Percentiles rank a stretch among this genome's conserved stretches.
phyloP scores from a whole-genome alignment of 2,888 invertebrate species.

The Galerucella calmariensis region DNA sequence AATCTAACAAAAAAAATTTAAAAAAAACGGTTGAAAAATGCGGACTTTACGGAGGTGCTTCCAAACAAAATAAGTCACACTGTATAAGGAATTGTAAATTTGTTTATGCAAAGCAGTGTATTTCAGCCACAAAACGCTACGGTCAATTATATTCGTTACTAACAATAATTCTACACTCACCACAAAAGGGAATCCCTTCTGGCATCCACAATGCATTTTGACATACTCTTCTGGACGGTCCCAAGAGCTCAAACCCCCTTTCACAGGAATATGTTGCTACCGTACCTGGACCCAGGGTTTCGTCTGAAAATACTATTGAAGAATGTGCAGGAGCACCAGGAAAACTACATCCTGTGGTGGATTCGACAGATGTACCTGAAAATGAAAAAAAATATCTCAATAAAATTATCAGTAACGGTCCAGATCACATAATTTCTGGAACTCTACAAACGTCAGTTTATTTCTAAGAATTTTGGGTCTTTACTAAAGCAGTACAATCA shows the following conservation, averaged over 20 bases:
- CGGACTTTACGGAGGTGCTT: too few relatives aligned
- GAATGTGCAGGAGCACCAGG: conserved; percentile 93
- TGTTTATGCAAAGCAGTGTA: neutral
- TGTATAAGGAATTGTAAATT: conserved; percentile 1
- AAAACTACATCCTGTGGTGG: conserved; percentile 74
- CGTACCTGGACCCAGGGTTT: conserved; percentile 70
- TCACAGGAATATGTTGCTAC: conserved; percentile 89
- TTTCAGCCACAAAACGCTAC: too few relatives aligned
- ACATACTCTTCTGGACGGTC: conserved; percentile 84
- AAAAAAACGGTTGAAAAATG: too few relatives aligned
- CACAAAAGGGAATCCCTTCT: conserved; percentile 93
- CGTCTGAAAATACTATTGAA: conserved; percentile 80
- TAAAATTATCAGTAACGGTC: too few relatives aligned
- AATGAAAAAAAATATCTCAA: conserved; percentile 20
- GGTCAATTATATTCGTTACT: neutral
- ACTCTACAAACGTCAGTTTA: too few relatives aligned
- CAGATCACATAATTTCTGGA: too few relatives aligned
- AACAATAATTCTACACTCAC: conserved; percentile 71
- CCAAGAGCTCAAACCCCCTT: conserved; percentile 90
- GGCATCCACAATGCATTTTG: conserved; percentile 85
- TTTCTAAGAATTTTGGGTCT: too few relatives aligned
- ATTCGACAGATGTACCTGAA: conserved; percentile 31
- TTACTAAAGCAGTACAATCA: too few relatives aligned
- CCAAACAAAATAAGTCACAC: too few relatives aligned
- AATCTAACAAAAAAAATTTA: too few relatives aligned